Evolutionary conservation across 2,888 invertebrate genomes (phyloP).

Genomic region (Netelia fuscicornis): DNA sequence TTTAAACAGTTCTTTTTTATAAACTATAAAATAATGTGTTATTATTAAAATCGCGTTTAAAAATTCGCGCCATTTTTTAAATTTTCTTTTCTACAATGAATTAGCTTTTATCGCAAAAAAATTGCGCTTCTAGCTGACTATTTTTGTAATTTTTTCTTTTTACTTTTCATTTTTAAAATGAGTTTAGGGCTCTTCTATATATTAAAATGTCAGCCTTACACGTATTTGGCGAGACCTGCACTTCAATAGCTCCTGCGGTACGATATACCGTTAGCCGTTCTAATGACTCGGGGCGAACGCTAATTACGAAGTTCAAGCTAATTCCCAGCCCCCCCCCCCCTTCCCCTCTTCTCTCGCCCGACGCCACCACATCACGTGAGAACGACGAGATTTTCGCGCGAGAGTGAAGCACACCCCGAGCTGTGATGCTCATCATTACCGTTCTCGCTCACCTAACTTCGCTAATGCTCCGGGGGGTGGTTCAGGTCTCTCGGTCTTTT

Average conservation of each 20-base stretch:
- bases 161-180: background rate
- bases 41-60: no score
- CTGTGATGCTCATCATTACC: slow-evolving; percentile 23
- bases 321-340: background rate
- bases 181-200: background rate
- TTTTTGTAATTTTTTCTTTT: background rate
- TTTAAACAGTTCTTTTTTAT: no score
- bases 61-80: no score
- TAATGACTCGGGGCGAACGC: slow-evolving; percentile 25
- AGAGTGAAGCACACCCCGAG: slow-evolving; percentile 23
- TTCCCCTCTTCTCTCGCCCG: no score
- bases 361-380: background rate
- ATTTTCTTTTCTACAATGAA: background rate
- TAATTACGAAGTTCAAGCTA: slow-evolving; percentile 47
- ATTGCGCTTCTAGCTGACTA: background rate
- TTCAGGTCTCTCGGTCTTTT: background rate
- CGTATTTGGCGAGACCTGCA: background rate
- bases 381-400: slow-evolving; percentile 29
- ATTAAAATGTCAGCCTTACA: background rate
- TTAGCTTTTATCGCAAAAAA: background rate
- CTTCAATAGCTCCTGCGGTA: background rate
- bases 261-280: background rate
- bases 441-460: background rate
- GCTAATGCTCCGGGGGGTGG: background rate
- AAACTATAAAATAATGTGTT: no score